Evolutionary conservation across 2,113 vertebrate genomes (phyloP).

Genomic region (Crotalus horridus): DNA sequence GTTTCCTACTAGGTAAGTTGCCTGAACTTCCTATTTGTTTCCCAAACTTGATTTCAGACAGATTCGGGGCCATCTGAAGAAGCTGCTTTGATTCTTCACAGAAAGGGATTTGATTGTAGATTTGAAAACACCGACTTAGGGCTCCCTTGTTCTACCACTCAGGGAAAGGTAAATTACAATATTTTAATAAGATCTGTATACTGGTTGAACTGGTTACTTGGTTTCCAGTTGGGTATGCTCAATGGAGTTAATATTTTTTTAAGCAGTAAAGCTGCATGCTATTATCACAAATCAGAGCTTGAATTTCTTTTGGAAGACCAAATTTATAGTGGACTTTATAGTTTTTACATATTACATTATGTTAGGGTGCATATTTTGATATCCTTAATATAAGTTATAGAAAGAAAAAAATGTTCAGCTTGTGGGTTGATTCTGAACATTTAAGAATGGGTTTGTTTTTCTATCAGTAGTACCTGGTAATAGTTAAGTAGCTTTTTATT

Average conservation of each 20-base stretch:
- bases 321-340: neutral
- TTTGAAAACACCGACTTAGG: conserved; percentile 68
- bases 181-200: neutral
- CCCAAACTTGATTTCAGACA: conserved; percentile 53
- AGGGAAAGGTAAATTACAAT: conserved; percentile 77
- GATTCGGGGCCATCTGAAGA: conserved; percentile 75
- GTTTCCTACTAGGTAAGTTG: neutral
- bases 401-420: neutral
- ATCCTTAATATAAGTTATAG: neutral
- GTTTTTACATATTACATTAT: neutral
- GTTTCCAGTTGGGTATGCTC: neutral
- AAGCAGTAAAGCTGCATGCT: neutral
- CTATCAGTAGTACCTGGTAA: neutral
- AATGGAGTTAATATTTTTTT: neutral
- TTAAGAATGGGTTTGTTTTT: neutral
- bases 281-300: neutral
- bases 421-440: neutral
- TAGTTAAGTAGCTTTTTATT: neutral
- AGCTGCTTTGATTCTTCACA: conserved; percentile 86
- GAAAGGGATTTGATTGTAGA: conserved; percentile 88
- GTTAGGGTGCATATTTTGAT: neutral
- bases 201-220: neutral
- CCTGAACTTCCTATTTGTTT: neutral
- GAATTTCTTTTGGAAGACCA: neutral
- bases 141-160: conserved; percentile 79